Base-by-base conservation (phyloP, 64 coral and sea anemone species). In the Astreopora myriophthalma region DNA sequence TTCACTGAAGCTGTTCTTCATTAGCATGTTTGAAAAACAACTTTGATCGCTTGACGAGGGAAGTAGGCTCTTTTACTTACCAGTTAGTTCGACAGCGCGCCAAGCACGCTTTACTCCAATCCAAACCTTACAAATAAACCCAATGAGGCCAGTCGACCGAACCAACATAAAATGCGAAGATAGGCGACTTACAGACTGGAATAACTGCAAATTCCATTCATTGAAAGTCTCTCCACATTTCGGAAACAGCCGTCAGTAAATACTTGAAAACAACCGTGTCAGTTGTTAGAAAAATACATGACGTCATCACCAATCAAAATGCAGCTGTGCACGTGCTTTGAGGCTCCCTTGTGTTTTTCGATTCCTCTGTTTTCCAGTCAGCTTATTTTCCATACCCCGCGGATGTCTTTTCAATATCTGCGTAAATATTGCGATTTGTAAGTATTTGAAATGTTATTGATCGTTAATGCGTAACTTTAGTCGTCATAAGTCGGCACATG, bases 11-110 rank as follows among this genome's bases (percentile, higher is more conserved):
- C 52, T 23, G 49, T 64, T 64, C 29, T 83, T 83, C 79, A 83
- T 83, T 83, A 83, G 79, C 79, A 83, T 83, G 79, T 83, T 83
- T 64, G 79, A 83, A 83, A 83, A 83, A 83, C 79, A 83, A 83
- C 79, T 63, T 80, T 20, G 31, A 48, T 26, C 10, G 75, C 19
- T 35, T 25, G 44, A 81, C 10, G 9, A 33, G 37, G 55, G 52
- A 83, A 40, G 75, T 52, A 27, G 2, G 27, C 22, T 28, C 2
- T 25, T 78, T 13, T 3, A 83, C 79, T 83, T 24, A 83, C 79
- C 79, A 23, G 19, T 80, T 16, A 22, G 20, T 25, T 49, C 16
- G 39, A 29, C 8, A 13, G 52, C 23, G 52, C 58, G 58, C 52
- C 16, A 38, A 37, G 55, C 19, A 36, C 5, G 70, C 55, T 35